Conservation (phyloP, 2,888 invertebrate genomes). For the Uloborus plumipes region DNA sequence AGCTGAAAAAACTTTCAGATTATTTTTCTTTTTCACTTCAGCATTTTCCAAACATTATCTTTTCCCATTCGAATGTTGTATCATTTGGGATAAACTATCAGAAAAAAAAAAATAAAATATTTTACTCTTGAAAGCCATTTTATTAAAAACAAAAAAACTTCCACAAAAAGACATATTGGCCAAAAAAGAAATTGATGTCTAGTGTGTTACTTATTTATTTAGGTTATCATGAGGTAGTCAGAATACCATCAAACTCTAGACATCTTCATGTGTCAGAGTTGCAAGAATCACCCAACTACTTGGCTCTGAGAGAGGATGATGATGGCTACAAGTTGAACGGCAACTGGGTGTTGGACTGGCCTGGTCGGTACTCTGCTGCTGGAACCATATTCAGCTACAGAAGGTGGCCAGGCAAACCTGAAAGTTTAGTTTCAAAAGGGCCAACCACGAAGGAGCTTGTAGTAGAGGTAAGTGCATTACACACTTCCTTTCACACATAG, state of each 20-base stretch:
- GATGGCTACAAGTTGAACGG: slow-evolving; percentile 29
- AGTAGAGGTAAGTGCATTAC: slow-evolving; percentile 35
- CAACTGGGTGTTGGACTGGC: slow-evolving; percentile 61
- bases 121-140: too few relatives aligned
- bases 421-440: slow-evolving; percentile 40
- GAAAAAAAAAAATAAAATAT: too few relatives aligned
- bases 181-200: too few relatives aligned
- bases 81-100: too few relatives aligned
- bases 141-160: too few relatives aligned
- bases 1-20: too few relatives aligned
- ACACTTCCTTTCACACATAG: too few relatives aligned
- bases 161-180: too few relatives aligned
- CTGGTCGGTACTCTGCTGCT: slow-evolving; percentile 54
- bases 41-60: too few relatives aligned
- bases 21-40: too few relatives aligned
- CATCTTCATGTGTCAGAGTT: slow-evolving; percentile 49
- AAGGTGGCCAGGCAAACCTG: slow-evolving; percentile 49
- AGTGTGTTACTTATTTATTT: too few relatives aligned
- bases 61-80: too few relatives aligned
- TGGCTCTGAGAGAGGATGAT: slow-evolving; percentile 38
- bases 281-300: slow-evolving; percentile 34
- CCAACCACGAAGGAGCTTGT: slow-evolving; percentile 41
- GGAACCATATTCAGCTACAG: slow-evolving; percentile 54
- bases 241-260: slow-evolving; percentile 47
- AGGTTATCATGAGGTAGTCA: slow-evolving; percentile 60